phyloP scores from a whole-genome alignment of 2,113 vertebrate genomes.

The Dasypus novemcinctus region DNA sequence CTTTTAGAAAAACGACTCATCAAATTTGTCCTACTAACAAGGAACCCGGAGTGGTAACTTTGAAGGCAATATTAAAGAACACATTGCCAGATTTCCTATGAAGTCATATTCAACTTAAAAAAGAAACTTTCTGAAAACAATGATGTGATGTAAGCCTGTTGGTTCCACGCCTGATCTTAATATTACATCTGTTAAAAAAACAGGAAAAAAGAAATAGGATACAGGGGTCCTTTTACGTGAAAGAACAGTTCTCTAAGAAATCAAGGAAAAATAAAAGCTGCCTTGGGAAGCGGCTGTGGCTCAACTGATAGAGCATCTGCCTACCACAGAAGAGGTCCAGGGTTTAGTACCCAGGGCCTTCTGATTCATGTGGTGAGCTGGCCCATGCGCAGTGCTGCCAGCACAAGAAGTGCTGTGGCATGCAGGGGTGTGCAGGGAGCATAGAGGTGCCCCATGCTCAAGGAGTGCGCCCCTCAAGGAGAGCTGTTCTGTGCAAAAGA shows the following conservation, averaged over 20 bases:
- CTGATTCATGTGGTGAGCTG: no score
- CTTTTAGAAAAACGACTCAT: not conserved
- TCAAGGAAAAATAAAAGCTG: not conserved
- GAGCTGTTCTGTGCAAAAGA: no score
- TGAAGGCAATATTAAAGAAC: not conserved
- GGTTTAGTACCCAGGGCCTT: no score
- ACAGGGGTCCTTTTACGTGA: not conserved
- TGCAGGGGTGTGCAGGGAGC: no score
- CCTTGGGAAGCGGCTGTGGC: no score
- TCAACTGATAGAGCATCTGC: no score
- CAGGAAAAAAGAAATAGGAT: not conserved
- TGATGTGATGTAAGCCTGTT: not conserved
- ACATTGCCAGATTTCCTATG: not conserved
- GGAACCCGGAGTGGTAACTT: not conserved
- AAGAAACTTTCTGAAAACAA: not conserved
- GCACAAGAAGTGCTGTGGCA: no score
- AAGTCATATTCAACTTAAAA: not conserved
- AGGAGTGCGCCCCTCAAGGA: no score
- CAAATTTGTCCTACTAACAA: not conserved
- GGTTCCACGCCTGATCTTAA: not conserved
- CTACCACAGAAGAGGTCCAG: no score
- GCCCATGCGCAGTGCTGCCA: no score
- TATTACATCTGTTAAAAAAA: not conserved
- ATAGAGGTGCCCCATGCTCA: no score
- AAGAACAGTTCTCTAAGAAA: not conserved